Conservation (phyloP, 2,113 vertebrate species). For the Solea solea region DNA sequence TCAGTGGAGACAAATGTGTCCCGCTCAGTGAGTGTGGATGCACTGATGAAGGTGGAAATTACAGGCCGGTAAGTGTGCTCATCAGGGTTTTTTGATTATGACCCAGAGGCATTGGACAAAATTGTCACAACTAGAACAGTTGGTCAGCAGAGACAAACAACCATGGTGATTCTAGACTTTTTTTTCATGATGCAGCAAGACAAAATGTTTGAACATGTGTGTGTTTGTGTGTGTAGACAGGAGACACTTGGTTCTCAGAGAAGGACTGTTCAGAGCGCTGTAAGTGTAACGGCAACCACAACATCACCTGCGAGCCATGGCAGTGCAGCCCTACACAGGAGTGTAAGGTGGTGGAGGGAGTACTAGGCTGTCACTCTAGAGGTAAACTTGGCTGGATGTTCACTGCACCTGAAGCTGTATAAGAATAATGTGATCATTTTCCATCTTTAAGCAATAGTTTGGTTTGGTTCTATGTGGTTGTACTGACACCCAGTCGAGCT, state of each 20-base stretch:
- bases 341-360: slow-evolving; percentile 84
- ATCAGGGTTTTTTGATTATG: too few species aligned
- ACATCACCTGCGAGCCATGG: slow-evolving; percentile 82
- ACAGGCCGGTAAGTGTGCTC: slow-evolving; percentile 77
- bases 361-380: slow-evolving; percentile 86
- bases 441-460: too few species aligned
- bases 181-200: too few species aligned
- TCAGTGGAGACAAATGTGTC: slow-evolving; percentile 86
- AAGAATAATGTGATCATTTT: too few species aligned
- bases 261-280: slow-evolving; percentile 84
- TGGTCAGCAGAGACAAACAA: neutral
- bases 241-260: slow-evolving; percentile 85
- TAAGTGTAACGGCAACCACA: slow-evolving; percentile 73
- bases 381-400: slow-evolving; percentile 68
- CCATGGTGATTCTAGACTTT: neutral
- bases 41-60: slow-evolving; percentile 78
- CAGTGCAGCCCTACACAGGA: slow-evolving; percentile 85
- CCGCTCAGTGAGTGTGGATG: slow-evolving; percentile 84
- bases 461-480: too few species aligned
- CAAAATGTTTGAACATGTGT: neutral
- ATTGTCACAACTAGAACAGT: neutral
- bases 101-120: too few species aligned
- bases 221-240: slow-evolving; percentile 68
- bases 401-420: too few species aligned
- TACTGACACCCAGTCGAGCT: too few species aligned